A percentile compares a stretch with the other conserved stretches of the same genome.
Conservation (phyloP, 1,140 invertebrate genomes). For the Stegodyphus mimosarum region DNA sequence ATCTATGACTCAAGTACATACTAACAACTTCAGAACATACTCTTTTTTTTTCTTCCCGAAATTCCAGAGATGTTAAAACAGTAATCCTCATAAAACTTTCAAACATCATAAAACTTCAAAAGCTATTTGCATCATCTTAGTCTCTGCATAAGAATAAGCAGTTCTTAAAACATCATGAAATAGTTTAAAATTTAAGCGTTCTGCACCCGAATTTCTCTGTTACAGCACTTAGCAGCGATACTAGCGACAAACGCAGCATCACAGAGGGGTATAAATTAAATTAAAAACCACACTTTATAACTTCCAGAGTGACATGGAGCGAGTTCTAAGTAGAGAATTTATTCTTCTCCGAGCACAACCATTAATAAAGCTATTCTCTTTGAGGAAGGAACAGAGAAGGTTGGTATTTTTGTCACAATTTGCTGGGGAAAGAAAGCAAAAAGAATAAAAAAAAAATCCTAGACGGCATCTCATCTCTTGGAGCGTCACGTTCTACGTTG, state of each 20-base stretch:
- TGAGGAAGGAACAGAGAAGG: neutral
- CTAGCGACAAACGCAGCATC: constrained; percentile 3
- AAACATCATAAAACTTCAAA: too few relatives aligned
- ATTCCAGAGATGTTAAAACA: too few relatives aligned
- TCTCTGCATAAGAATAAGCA: too few relatives aligned
- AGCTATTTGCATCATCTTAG: too few relatives aligned
- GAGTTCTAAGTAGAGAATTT: constrained; percentile 43
- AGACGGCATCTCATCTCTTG: neutral
- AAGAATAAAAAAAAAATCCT: constrained; percentile 7
- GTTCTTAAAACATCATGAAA: too few relatives aligned
- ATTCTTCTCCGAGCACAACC: constrained; percentile 37
- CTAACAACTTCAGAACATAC: too few relatives aligned
- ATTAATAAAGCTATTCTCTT: constrained; percentile 58
- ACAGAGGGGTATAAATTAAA: constrained; percentile 52
- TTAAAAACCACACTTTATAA: constrained; percentile 58
- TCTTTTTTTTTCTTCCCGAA: too few relatives aligned
- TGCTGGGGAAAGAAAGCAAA: neutral
- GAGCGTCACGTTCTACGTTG: constrained; percentile 49
- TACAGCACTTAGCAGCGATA: neutral
- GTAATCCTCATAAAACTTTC: too few relatives aligned
- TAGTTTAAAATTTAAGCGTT: too few relatives aligned
- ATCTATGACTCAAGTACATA: too few relatives aligned
- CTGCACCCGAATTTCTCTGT: too few relatives aligned
- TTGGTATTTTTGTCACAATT: constrained; percentile 55
- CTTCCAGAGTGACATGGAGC: constrained; percentile 24